A percentile compares a stretch with the other conserved stretches of the same genome.
Evolutionary conservation across 2,888 invertebrate species (phyloP).

Genomic region (Chydorus sphaericus): DNA sequence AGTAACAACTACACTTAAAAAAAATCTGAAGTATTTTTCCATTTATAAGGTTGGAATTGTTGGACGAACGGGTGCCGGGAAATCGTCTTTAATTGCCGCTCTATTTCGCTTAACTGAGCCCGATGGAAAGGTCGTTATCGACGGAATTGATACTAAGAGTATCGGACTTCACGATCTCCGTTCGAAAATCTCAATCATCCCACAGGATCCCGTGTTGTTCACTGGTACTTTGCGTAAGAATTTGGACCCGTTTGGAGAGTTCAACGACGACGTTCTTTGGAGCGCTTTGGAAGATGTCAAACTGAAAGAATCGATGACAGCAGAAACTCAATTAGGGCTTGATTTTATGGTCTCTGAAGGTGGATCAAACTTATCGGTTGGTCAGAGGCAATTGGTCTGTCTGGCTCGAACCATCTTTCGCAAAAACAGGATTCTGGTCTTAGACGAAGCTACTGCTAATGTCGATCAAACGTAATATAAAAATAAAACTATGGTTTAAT

Average conservation of each 20-base stretch:
- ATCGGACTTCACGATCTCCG: conserved; percentile 43
- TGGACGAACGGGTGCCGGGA: conserved; percentile 72
- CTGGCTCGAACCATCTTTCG: conserved; percentile 73
- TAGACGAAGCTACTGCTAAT: conserved; percentile 88
- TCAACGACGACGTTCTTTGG: conserved; percentile 22
- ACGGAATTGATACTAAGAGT: conserved; percentile 49
- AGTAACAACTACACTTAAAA: too few relatives aligned
- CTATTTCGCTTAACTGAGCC: conserved; percentile 66
- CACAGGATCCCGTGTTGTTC: conserved; percentile 32
- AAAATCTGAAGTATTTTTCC: too few relatives aligned
- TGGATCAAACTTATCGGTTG: conserved; percentile 71
- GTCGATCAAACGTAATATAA: conserved; percentile 58
- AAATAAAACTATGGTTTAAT: too few relatives aligned
- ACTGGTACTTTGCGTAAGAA: conserved; percentile 28
- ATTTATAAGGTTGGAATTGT: conserved; percentile 51
- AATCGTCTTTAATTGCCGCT: conserved; percentile 60
- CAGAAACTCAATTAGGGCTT: conserved; percentile 24
- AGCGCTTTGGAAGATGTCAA: conserved; percentile 12
- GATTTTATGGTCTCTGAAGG: conserved; percentile 39
- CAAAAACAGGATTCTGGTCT: conserved; percentile 65
- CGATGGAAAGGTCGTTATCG: conserved; percentile 65
- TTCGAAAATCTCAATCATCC: conserved; percentile 32
- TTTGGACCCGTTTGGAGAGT: conserved; percentile 28
- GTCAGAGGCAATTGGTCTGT: conserved; percentile 78
- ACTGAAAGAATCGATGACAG: conserved; percentile 22